Conservation (phyloP, 2,113 vertebrate genomes). For the Syngnathus scovelli region DNA sequence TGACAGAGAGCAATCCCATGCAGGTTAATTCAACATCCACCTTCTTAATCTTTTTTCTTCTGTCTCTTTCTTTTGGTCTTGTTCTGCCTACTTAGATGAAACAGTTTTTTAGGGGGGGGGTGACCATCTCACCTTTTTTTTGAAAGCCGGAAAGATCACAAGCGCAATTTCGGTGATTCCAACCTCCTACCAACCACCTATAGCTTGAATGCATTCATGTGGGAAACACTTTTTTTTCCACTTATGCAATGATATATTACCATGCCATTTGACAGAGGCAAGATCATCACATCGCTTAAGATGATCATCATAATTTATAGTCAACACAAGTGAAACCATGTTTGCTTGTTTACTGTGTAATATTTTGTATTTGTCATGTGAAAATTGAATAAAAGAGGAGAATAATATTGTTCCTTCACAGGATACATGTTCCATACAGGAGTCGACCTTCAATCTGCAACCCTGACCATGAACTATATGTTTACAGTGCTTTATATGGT, state of each 20-base stretch:
- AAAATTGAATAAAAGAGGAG: conserved; percentile 28
- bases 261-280: neutral
- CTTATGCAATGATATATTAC: conserved; percentile 12
- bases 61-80: conserved; percentile 65
- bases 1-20: conserved; percentile 73
- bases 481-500: neutral
- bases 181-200: conserved; percentile 22
- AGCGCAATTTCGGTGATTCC: conserved; percentile 40
- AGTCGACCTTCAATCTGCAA: conserved; percentile 27
- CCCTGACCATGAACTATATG: neutral
- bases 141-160: conserved; percentile 36
- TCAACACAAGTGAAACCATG: neutral
- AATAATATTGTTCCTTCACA: neutral
- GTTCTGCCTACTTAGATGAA: conserved; percentile 69
- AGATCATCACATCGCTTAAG: neutral
- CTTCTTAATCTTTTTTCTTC: conserved; percentile 66
- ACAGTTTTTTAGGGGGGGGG: conserved; percentile 25
- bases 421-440: conserved; percentile 3
- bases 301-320: neutral
- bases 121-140: conserved; percentile 35
- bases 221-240: conserved; percentile 5
- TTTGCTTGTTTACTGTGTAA: conserved; percentile 6
- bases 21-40: conserved; percentile 74
- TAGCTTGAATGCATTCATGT: conserved; percentile 29
- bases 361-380: conserved; percentile 24